phyloP scores from a whole-genome alignment of 2,888 invertebrate species.

The Folsomia candida region DNA sequence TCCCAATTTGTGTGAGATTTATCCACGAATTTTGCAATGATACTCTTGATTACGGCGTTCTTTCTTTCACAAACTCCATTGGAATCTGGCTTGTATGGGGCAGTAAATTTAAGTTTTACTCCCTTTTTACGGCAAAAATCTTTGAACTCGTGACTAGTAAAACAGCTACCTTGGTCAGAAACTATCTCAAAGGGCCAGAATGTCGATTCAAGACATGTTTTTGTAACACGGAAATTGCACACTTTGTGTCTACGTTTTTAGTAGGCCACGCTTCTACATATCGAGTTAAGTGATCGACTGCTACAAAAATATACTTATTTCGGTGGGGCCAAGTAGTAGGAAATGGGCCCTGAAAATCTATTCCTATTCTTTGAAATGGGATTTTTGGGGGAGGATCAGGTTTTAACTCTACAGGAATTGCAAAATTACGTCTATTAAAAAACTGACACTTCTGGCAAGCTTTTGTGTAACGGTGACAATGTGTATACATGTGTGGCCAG shows the following conservation, averaged over 20 bases:
- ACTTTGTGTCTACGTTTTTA: neutral
- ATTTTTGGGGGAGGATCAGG: too few relatives aligned
- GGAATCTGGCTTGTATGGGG: constrained; percentile 17
- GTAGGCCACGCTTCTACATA: constrained; percentile 36
- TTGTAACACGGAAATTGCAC: neutral
- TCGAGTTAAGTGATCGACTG: too few relatives aligned
- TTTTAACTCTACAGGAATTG: neutral
- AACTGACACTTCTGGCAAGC: too few relatives aligned
- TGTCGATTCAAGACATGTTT: neutral
- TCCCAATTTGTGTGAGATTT: too few relatives aligned
- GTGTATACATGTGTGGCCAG: constrained; percentile 32
- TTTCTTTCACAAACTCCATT: constrained; percentile 30
- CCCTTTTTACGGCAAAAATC: neutral
- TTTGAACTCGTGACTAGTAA: constrained; percentile 9
- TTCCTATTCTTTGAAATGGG: constrained; percentile 29
- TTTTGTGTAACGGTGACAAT: constrained; percentile 27
- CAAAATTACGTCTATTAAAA: constrained; percentile 24
- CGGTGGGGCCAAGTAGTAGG: constrained; percentile 18
- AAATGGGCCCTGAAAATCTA: constrained; percentile 46
- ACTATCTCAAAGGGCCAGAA: neutral
- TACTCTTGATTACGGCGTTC: constrained; percentile 20
- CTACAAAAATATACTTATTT: too few relatives aligned
- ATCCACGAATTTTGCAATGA: constrained; percentile 11
- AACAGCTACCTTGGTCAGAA: constrained; percentile 5
- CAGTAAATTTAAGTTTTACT: constrained; percentile 15